A percentile compares a stretch with the other conserved stretches of the same genome.
phyloP scores from a whole-genome alignment of 2,888 invertebrate genomes.

The Coenonympha glycerion region DNA sequence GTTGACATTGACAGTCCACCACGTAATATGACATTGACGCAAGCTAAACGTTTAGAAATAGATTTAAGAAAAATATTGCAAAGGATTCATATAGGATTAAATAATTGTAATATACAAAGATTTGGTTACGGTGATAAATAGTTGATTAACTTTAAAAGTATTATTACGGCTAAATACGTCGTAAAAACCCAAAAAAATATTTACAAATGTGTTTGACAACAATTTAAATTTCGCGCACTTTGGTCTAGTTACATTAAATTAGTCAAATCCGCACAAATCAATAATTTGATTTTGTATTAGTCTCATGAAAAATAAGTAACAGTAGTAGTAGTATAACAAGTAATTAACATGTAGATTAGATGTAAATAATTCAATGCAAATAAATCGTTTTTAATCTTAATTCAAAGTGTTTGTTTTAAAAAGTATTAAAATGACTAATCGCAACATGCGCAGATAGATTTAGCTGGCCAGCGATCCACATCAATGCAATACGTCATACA shows the following conservation, averaged over 20 bases:
- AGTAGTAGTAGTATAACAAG: not conserved
- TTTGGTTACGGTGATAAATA: no score
- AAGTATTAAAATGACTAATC: conserved; percentile 41
- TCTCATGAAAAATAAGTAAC: not conserved
- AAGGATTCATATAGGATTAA: no score
- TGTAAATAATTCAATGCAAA: not conserved
- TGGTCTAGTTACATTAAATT: conserved; percentile 16
- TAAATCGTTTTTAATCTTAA: not conserved
- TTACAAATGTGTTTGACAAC: not conserved
- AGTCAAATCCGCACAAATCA: conserved; percentile 21
- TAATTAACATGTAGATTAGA: not conserved
- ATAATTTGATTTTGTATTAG: not conserved
- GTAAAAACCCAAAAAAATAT: not conserved
- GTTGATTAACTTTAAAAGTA: no score
- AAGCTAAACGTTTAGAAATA: no score
- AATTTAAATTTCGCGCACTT: conserved; percentile 22
- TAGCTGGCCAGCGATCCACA: conserved; percentile 74
- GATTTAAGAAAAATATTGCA: no score
- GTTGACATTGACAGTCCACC: not conserved
- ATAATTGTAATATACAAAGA: no score
- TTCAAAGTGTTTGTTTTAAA: conserved; percentile 13
- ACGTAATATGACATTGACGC: conserved; percentile 6
- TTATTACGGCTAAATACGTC: no score
- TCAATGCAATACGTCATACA: conserved; percentile 74
- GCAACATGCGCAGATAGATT: conserved; percentile 61